A percentile compares a stretch with the other conserved stretches of the same genome.
These are phyloP conservation scores for Nowickia ferox DNA, from an alignment of 2,888 invertebrate genomes.

Conservation along the genomic window DNA sequence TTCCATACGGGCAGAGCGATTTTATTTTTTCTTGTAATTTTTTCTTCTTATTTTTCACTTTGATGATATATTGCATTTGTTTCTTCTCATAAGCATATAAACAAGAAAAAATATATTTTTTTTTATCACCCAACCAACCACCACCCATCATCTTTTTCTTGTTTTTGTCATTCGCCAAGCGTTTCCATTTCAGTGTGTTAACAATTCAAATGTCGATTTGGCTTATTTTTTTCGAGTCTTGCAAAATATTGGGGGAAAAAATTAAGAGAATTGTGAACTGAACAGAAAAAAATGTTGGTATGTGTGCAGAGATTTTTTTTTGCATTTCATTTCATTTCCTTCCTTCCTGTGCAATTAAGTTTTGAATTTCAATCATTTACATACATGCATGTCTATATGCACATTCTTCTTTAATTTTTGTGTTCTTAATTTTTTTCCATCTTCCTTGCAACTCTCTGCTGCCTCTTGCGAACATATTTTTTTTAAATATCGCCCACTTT, in stretches of 20 bases:
- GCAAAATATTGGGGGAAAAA: conserved; percentile 39
- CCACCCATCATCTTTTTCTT: conserved; percentile 9
- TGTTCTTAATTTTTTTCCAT: neutral
- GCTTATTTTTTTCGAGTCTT: conserved; percentile 44
- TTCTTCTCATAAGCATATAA: conserved; percentile 53
- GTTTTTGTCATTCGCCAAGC: conserved; percentile 29
- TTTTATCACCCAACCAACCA: neutral
- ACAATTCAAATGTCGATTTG: conserved; percentile 68
- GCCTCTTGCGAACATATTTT: neutral
- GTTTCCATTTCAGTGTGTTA: conserved; percentile 54
- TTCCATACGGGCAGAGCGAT: conserved; percentile 14
- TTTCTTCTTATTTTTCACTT: conserved; percentile 60
- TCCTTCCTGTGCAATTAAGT: conserved; percentile 73
- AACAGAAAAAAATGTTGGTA: conserved; percentile 15
- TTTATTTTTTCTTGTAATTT: conserved; percentile 42
- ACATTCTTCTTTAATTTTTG: conserved; percentile 30
- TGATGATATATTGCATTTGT: conserved; percentile 67
- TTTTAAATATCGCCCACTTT: conserved; percentile 12
- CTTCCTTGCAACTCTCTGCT: neutral
- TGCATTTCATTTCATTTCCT: conserved; percentile 66
- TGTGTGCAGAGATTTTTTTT: conserved; percentile 57
- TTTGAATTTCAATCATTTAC: conserved; percentile 71
- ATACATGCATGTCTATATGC: conserved; percentile 53
- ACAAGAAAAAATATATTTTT: neutral
- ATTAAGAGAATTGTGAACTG: conserved; percentile 15